Evolutionary conservation across 2,113 vertebrate genomes (phyloP), one percentile per base, ranked within the genome.

Genomic region (Ceyx melanurus): DNA sequence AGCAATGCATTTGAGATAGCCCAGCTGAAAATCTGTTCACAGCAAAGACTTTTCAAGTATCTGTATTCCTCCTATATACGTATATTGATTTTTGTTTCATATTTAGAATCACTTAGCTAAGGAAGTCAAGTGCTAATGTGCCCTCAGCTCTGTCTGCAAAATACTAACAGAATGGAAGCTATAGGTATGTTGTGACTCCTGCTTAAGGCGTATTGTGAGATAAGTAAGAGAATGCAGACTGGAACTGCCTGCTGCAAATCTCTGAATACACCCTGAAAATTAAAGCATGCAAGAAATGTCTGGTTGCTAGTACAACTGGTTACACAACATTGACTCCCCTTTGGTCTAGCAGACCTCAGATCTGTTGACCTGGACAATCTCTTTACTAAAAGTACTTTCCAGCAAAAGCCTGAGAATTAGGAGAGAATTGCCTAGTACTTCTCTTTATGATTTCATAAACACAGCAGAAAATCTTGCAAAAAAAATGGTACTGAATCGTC

Each of bases 261-360:
- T 94, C 91, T 66, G 87, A 95, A 90, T 93, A 94, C 92, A 94
- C 90, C 89, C 87, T 93, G 86, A 92, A 81, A 94, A 73, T 75
- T 57, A 87, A 95, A 84, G 82, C 89, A 95, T 0, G 92, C 81
- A 56, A 96, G 89, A 90, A 93, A 97, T 97, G 89, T 95, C 85
- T 95, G 85, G 33, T 91, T 96, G 71, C 89, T 89, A 40, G 94
- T 67, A 74, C 76, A 92, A 93, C 94, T 79, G 92, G 93, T 96
- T 96, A 92, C 77, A 92, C 94, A 94, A 82, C 92, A 65, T 74
- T 90, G 83, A 76, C 82, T 95, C 88, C 70, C 65, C 82, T 81
- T 95, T 90, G 91, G 92, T 93, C 60, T 89, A 26, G 46, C 71
- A 89, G 79, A 81, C 50, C 71, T 86, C 73, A 15, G 56, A 8